phyloP scores from a whole-genome alignment of 2,797 vertebrate genomes.

The Muraenolepis orangiensis region DNA sequence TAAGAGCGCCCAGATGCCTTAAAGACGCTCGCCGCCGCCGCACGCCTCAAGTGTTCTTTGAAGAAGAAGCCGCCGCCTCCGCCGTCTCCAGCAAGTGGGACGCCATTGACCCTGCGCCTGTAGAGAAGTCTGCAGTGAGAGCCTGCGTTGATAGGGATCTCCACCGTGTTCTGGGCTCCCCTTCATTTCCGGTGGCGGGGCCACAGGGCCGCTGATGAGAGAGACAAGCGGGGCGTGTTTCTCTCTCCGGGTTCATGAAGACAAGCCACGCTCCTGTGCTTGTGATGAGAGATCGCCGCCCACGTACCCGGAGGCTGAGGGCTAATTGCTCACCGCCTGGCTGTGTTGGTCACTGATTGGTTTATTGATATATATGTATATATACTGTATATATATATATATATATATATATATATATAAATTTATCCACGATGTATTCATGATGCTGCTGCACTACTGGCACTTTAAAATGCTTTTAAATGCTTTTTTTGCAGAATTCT shows the following conservation, averaged over 20 bases:
- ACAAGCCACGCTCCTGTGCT: slow-evolving; percentile 24
- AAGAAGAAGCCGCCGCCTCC: no score
- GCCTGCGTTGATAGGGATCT: slow-evolving; percentile 31
- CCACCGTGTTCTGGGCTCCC: slow-evolving; percentile 38
- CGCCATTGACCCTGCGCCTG: slow-evolving; percentile 7
- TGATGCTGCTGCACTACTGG: no score
- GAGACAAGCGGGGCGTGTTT: slow-evolving; percentile 38
- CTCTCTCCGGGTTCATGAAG: slow-evolving; percentile 47
- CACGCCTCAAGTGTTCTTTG: not conserved
- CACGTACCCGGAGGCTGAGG: slow-evolving; percentile 32
- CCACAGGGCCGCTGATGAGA: slow-evolving; percentile 36
- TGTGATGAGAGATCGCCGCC: slow-evolving; percentile 41
- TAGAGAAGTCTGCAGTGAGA: slow-evolving; percentile 19
- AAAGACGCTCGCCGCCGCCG: not conserved
- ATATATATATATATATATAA: no score
- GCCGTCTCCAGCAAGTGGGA: not conserved
- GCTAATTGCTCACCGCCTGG: slow-evolving; percentile 45
- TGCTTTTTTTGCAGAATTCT: no score
- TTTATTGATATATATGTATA: slow-evolving; percentile 38
- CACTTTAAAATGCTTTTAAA: no score
- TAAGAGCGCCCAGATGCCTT: not conserved
- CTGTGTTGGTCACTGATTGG: slow-evolving; percentile 44
- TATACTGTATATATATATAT: no score
- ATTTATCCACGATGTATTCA: no score
- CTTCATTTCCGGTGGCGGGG: slow-evolving; percentile 61